Base-by-base conservation (phyloP, 2,797 vertebrate species). In the Propithecus deckenii region DNA sequence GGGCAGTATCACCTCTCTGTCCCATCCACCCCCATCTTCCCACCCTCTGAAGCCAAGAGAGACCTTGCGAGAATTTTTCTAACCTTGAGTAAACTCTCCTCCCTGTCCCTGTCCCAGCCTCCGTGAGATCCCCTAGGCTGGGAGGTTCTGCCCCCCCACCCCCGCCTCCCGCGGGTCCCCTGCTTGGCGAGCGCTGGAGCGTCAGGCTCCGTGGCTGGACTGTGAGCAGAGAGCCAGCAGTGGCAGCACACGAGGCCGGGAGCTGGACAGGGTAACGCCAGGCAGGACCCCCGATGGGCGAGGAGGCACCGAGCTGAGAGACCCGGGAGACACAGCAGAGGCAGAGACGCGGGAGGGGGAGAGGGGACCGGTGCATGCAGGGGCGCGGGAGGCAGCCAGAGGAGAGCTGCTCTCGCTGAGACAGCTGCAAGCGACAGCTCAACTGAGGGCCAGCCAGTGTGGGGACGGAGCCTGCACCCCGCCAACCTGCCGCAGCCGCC, bases 101-200 rank as follows among this genome's bases (percentile, higher is more conserved):
- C 14, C 41, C 4, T 1, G 3, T 59, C 35, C 18, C 18, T 25
- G 2, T 61, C 30, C 57, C 63, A 18, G 14, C 2, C 2, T 22
- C 81, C 0, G 0, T 15, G 75, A 69, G 81, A 67, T 52, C 30
- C 2, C 2, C 55, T 22, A 35, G 86, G 71, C 79, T 35, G n/a
- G 35, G 46, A 79, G 74, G 2, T 20, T 57, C 55, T 38, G 1
- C 2, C 0, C 32, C 28, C 30, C 35, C 11, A 1, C 38, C 46
- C 61, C 20, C 0, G 14, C 5, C 23, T 1, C 43, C n/a, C 93
- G 11, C 0, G 0, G 0, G 65, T 69, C 81, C 46, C 5, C 91
- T 38, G 4, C 28, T 1, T 61, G 18, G 92, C 5, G 48, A 55
- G 18, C 7, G 41, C 92, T 1, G 1, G 92, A 22, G 3, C 35